Evolutionary conservation across 1,140 invertebrate genomes (phyloP).

Genomic region (Acromyrmex echinatior): DNA sequence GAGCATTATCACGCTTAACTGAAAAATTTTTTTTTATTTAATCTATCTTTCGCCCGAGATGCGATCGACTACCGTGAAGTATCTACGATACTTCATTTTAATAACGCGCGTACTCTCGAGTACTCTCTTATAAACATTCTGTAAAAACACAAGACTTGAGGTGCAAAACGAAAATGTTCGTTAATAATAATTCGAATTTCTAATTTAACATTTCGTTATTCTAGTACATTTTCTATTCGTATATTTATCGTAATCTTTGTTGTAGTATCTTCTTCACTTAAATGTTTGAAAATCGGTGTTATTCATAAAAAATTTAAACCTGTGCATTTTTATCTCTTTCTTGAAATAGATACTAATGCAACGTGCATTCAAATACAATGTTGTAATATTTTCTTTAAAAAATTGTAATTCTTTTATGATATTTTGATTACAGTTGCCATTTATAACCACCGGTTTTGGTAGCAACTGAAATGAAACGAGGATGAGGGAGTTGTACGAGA

Average conservation of each 20-base stretch:
- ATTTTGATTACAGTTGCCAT: not conserved
- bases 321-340: no score
- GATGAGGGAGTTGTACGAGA: not conserved
- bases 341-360: no score
- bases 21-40: conserved; percentile 48
- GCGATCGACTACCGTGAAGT: not conserved
- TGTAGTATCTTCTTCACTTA: no score
- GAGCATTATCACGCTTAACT: conserved; percentile 40
- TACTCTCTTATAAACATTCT: not conserved
- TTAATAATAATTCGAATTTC: not conserved
- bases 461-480: not conserved
- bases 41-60: not conserved
- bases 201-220: not conserved
- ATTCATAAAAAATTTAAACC: no score
- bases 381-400: not conserved
- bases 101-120: conserved; percentile 1
- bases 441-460: not conserved
- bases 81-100: not conserved
- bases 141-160: not conserved
- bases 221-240: not conserved
- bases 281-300: no score
- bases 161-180: not conserved
- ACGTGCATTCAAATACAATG: no score
- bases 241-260: not conserved
- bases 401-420: not conserved